A percentile compares a stretch with the other conserved stretches of the same genome.
These are phyloP conservation scores for Cuculus canorus DNA, from an alignment of 2,797 vertebrate genomes.

Conservation along the genomic window DNA sequence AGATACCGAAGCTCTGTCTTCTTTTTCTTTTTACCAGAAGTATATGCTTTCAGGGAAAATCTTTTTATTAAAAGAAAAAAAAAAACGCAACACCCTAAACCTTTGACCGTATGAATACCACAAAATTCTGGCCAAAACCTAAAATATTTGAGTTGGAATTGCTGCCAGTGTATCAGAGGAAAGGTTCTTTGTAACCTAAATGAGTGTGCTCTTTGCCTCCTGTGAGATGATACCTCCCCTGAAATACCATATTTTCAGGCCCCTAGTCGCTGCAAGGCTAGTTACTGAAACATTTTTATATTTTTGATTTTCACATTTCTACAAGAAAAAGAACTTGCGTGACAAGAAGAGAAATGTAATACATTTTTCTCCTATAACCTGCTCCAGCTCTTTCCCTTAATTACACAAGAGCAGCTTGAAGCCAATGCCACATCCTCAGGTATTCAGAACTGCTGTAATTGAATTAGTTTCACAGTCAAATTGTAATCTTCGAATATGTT, in stretches of 20 bases:
- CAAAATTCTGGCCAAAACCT: slow-evolving; percentile 26
- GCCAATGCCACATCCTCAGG: background rate
- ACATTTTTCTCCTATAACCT: background rate
- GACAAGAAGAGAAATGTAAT: background rate
- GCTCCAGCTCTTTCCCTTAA: background rate
- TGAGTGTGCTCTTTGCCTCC: slow-evolving; percentile 26
- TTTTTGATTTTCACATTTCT: background rate
- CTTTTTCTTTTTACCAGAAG: background rate
- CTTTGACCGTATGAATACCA: background rate
- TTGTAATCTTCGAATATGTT: background rate
- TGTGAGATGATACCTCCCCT: background rate
- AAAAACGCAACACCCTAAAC: background rate
- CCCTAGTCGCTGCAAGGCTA: background rate
- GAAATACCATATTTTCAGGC: background rate
- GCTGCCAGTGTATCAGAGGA: background rate
- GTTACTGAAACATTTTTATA: background rate
- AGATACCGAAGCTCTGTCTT: background rate
- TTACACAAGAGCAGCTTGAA: background rate
- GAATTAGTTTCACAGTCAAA: background rate
- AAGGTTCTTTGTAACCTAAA: background rate
- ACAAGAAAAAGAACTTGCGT: background rate
- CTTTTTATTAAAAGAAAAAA: background rate
- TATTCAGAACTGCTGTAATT: background rate
- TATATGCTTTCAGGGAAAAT: background rate
- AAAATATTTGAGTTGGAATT: slow-evolving; percentile 25